Base-by-base conservation (phyloP, 2,797 vertebrate genomes). In the Staurois parvus region DNA sequence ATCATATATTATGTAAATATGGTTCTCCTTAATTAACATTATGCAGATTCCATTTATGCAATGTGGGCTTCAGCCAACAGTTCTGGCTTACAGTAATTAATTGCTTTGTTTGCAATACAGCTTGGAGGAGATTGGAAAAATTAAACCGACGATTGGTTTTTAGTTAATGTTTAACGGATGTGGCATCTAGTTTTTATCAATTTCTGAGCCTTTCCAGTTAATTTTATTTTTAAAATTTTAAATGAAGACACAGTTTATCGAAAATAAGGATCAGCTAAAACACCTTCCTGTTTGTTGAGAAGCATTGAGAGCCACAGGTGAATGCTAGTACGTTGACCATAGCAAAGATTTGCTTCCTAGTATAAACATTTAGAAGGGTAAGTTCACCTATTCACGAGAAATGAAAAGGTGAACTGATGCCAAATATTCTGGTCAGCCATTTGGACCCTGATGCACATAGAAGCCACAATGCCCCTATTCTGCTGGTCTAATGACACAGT, bases 1-100 rank as follows among this genome's bases (percentile, higher is more conserved):
- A 80, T 66, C 72, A 56, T 67, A 75, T 69, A 68, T 68, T 81
- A 69, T 69, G 79, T 81, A 76, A 85, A 81, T 81, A 81, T 81
- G 84, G 73, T 66, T 80, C 67, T 70, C n/a, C 72, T 76, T 85
- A 85, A 85, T 85, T 85, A 80, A 79, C 62, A 79, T 85, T 85
- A 73, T 69, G 52, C 70, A 45, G 21, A 73, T 73, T 67, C 40
- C 56, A 75, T 74, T 85, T 81, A 75, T 80, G 70, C 48, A 24
- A 59, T 56, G 40, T 75, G 76, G 17, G 67, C 80, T 62, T 62
- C 84, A 67, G 70, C 77, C 76, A 69, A 76, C 70, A 75, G 45
- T 69, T 30, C 70, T 81, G 48, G n/a, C 13, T 76, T 81, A 12
- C 68, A 68, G 45, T 81, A 68, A 75, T 76, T 80, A 81, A 75